Evolutionary conservation across 2,113 vertebrate species (phyloP).

Genomic region (Struthio camelus): DNA sequence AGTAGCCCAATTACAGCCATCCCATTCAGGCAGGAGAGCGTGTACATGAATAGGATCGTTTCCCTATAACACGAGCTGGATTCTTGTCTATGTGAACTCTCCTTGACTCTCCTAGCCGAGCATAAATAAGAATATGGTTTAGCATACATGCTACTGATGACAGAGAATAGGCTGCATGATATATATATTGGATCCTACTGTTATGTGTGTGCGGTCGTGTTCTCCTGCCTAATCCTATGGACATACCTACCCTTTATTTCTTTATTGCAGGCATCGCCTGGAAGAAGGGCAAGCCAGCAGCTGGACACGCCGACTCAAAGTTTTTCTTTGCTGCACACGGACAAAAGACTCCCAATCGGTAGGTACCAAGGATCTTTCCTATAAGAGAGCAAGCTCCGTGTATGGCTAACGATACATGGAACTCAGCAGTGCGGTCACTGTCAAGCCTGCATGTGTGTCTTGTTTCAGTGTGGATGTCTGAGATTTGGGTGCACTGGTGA

Average conservation of each 20-base stretch:
- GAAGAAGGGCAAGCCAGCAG: slow-evolving; percentile 98
- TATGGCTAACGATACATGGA: fast-evolving
- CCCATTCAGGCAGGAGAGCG: not conserved
- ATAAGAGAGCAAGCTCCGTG: not conserved
- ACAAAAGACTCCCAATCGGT: slow-evolving; percentile 98
- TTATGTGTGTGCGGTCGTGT: fast-evolving
- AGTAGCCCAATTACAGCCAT: not conserved
- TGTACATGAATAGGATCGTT: too few relatives aligned
- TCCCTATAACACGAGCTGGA: not conserved
- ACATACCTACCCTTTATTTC: not conserved
- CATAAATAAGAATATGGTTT: not conserved
- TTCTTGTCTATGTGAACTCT: not conserved
- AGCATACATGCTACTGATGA: fast-evolving
- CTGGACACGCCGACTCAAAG: slow-evolving; percentile 95
- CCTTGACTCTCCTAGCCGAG: not conserved
- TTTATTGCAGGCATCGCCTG: slow-evolving; percentile 85
- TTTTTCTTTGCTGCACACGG: slow-evolving; percentile 97
- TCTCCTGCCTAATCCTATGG: not conserved
- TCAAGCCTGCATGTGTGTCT: not conserved
- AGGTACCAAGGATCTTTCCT: slow-evolving; percentile 56
- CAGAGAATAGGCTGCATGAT: not conserved
- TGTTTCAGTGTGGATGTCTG: not conserved
- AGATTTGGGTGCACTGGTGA: not conserved
- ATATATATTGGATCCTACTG: not conserved
- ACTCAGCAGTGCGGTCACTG: not conserved